Evolutionary conservation across 2,888 invertebrate species (phyloP), one percentile per base, ranked within the genome.

Genomic region (Chromoteleia sp.): DNA sequence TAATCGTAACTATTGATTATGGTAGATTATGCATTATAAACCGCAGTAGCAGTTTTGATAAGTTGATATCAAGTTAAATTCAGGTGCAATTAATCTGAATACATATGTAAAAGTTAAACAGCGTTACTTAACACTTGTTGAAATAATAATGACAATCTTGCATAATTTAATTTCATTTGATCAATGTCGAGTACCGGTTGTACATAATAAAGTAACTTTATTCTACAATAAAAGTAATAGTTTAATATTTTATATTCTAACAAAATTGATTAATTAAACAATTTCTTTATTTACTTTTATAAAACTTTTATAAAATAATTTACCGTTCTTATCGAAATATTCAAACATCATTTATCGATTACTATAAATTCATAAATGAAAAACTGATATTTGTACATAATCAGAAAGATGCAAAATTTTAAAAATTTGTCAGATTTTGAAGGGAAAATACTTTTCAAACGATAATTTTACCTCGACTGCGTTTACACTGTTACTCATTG

Each of bases 31-130:
- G 21, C 48, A 63, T 63, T 30, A 29, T 41, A 52, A 67, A 19
- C 61, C 29, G 30, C 29, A 29, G 63, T 50, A 63, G 50, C 21
- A 33, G 48, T 36, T 68, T 68, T 68, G 68, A 68, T 68, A 68
- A 68, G 68, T 19, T 33, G 68, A 56, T 68, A 33, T 45, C 36
- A 36, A 56, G 56, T 68, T 68, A 45, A 68, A 68, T 68, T 68
- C 68, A 65, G 63, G 25, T 50, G 50, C 36, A 50, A 65, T 65
- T 65, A 65, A 50, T 65, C 21, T 50, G 25, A 25, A 39, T 12
- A 17, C 14, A 68, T 33, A 36, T 21, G 19, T 39, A 41, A 67
- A 29, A 17, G 19, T 12, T 12, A 36, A 48, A 71, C 39, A 59
- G 6, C 14, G 50, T 71, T 71, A 50, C 29, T 59, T 58, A 56